Evolutionary conservation across 1,140 invertebrate species (phyloP), one percentile per base, ranked within the genome.

Genomic region (Drosophila lacertosa): DNA sequence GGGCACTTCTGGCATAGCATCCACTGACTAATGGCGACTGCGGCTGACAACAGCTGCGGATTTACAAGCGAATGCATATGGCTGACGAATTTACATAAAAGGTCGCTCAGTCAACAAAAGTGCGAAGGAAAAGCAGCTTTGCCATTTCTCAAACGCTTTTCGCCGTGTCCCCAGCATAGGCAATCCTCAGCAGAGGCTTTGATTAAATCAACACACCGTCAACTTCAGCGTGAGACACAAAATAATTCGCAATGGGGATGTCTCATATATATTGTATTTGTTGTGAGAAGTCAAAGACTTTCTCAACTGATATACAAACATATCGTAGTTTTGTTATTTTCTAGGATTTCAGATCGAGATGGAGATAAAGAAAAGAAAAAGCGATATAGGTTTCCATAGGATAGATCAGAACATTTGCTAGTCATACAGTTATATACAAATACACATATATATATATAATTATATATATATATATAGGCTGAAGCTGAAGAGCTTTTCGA

Each of bases 11-110:
- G 65, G 59, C 71, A 35, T 42, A 48, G 75, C 32, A 40, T 62
- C 72, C 64, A 63, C 74, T 83, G 80, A 83, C 71, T 82, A 82
- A 82, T 82, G 79, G 79, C 69, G 70, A 70, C 74, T 83, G 78
- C 64, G 74, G 66, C 78, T 83, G 74, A 83, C 79, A 82, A 75
- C 79, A 83, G 79, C 73, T 83, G 81, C 60, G 81, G 82, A 86
- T 88, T 81, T 88, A 70, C 77, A 55, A 86, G 65, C 75, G 76
- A 80, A 86, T 84, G 81, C 81, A 84, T 84, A 81, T 86, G 81
- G 68, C 59, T 67, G 66, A 39, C 40, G 71, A 71, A 86, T 86
- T 86, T 74, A 74, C 82, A 86, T 86, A 86, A 86, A 86, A 81
- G 62, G 58, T 69, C 81, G 81, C 71, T 84, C 81, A 74, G 60